Evolutionary conservation across 2,113 vertebrate species (phyloP), one percentile per base, ranked within the genome.

Genomic region (Anser cygnoides): DNA sequence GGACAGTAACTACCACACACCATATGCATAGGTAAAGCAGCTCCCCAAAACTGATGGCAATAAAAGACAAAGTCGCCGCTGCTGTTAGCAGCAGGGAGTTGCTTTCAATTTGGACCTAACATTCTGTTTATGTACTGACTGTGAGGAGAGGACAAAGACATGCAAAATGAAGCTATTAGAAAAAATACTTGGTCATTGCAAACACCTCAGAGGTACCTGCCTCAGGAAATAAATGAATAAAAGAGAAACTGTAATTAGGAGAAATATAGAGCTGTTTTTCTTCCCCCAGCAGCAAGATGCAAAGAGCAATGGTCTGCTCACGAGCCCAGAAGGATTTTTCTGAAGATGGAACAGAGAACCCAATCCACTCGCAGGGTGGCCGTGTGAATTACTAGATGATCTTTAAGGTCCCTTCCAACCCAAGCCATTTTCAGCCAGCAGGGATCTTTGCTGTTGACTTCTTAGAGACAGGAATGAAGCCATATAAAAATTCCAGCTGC

Each of bases 71-170:
- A 84, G 76, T 49, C 65, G 76, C 62, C 0, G 4, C 87, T 89
- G 87, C 87, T 85, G 87, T 72, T 75, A 93, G 55, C 94, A 93
- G 95, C 84, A 79, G 78, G 67, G 84, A 95, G 82, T 66, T 78
- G 74, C 82, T 92, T 93, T 83, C 89, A 54, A 73, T 89, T 95
- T 90, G 71, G 58, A 83, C 71, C 43, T 43, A 75, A 77, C 59
- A 43, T 6, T 54, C 57, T 91, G 57, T 46, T 90, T 75, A 87
- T 84, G n/a, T 17, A 74, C 52, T 68, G 73, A 59, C 62, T 49
- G 66, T 73, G 77, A 96, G 50, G 54, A 92, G 18, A 52, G 87
- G 55, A 77, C 28, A 71, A 77, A 62, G 68, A 70, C 35, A 25
- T 2, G 15, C 19, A 82, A 22, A 82, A 26, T 23, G 16, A 82